A percentile compares a stretch with the other conserved stretches of the same genome.
phyloP scores from a whole-genome alignment of 2,888 invertebrate genomes.

The Gonocerus acuteangulatus region DNA sequence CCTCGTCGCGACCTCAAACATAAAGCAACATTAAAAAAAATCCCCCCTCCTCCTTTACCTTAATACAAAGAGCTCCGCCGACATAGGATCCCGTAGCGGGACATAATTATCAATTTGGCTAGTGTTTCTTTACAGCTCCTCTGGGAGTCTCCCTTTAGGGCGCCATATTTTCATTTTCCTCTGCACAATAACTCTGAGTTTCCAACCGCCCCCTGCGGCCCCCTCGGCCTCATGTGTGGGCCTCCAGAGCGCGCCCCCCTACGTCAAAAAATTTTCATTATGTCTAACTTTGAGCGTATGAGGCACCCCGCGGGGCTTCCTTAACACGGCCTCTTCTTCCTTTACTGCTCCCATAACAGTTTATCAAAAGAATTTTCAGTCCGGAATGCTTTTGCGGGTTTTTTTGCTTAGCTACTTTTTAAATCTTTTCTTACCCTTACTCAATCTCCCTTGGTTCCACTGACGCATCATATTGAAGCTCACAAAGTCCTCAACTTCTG shows the following conservation, averaged over 20 bases:
- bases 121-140: conserved; percentile 18
- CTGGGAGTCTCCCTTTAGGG: neutral
- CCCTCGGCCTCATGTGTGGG: neutral
- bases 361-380: conserved; percentile 12
- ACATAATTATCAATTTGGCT: conserved; percentile 25
- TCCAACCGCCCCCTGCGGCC: conserved; percentile 2
- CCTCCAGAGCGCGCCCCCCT: neutral
- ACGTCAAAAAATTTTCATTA: conserved; percentile 22
- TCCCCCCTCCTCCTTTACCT: neutral
- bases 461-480: too few relatives aligned
- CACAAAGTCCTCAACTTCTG: too few relatives aligned
- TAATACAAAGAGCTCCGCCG: conserved; percentile 5
- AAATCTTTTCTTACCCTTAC: neutral
- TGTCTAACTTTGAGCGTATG: conserved; percentile 17
- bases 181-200: conserved; percentile 20
- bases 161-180: conserved; percentile 19
- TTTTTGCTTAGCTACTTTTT: neutral
- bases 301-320: conserved; percentile 12
- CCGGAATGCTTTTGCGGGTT: conserved; percentile 2
- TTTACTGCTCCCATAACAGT: conserved; percentile 7
- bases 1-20: neutral
- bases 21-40: conserved; percentile 17
- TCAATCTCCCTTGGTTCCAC: too few relatives aligned
- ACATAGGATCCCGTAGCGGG: conserved; percentile 17
- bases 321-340: conserved; percentile 7